Evolutionary conservation across 1,140 invertebrate species (phyloP).

Genomic region (Melitaea cinxia): DNA sequence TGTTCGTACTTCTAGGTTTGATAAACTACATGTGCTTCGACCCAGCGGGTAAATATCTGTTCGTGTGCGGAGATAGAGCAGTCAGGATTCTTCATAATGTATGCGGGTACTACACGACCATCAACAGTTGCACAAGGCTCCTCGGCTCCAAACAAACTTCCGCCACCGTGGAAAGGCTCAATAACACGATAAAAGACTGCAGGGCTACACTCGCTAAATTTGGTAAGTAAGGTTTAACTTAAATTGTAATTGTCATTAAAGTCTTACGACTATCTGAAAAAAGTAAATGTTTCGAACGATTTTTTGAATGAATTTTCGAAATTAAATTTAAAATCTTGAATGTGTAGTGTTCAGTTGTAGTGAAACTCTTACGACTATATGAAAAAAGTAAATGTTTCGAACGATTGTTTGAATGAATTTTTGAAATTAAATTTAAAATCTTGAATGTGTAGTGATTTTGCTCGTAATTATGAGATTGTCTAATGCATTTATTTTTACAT

Average conservation of each 20-base stretch:
- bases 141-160: slow-evolving; percentile 84
- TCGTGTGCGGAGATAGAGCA: slow-evolving; percentile 88
- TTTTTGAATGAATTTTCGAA: neutral
- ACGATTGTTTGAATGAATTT: neutral
- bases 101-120: slow-evolving; percentile 87
- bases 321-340: neutral
- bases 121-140: slow-evolving; percentile 85
- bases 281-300: neutral
- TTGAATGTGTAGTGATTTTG: neutral
- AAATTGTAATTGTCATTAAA: neutral
- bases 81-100: slow-evolving; percentile 92
- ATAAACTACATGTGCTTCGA: slow-evolving; percentile 89
- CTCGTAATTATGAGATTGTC: slow-evolving; percentile 29
- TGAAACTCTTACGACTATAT: no score
- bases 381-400: no score
- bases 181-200: slow-evolving; percentile 86
- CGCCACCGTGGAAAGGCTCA: slow-evolving; percentile 88
- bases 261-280: no score
- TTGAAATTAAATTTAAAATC: neutral
- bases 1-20: slow-evolving; percentile 83
- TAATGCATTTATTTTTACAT: slow-evolving; percentile 49
- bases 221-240: slow-evolving; percentile 43
- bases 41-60: slow-evolving; percentile 87
- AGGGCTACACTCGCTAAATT: slow-evolving; percentile 82
- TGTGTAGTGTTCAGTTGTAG: neutral